Evolutionary conservation across 2,113 vertebrate genomes (phyloP).

Genomic region (Protobothrops mucrosquamatus): DNA sequence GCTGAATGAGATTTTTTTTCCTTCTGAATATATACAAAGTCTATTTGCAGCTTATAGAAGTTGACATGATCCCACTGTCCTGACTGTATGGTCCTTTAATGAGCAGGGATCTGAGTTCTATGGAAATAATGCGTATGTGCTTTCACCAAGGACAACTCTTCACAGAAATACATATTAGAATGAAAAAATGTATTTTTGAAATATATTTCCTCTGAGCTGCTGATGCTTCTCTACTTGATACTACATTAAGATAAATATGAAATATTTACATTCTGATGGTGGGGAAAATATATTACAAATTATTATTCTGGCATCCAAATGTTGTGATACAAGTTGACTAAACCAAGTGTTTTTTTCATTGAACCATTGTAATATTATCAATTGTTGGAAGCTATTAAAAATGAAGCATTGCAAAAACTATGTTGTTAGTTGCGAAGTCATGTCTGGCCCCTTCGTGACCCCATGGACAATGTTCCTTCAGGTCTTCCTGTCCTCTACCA

Average conservation of each 20-base stretch:
- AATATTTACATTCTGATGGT: neutral
- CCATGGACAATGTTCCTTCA: no score
- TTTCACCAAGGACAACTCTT: neutral
- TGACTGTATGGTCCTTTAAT: neutral
- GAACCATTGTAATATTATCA: neutral
- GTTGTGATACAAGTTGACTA: neutral
- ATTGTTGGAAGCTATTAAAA: neutral
- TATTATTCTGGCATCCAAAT: neutral
- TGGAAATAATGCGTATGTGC: neutral
- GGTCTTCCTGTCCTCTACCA: no score
- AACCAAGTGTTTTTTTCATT: neutral
- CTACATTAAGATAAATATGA: neutral
- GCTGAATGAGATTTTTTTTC: no score
- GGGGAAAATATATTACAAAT: neutral
- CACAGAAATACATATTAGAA: neutral
- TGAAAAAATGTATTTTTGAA: neutral
- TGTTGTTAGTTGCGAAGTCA: no score
- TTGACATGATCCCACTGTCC: no score
- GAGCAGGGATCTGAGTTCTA: neutral
- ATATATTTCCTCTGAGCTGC: neutral
- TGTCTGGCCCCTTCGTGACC: no score
- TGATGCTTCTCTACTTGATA: neutral
- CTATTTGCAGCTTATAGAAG: no score
- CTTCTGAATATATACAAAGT: no score
- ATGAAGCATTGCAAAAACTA: neutral